Evolutionary conservation across 2,797 vertebrate genomes (phyloP), one percentile per base, ranked within the genome.

Genomic region (Carduelis carduelis): DNA sequence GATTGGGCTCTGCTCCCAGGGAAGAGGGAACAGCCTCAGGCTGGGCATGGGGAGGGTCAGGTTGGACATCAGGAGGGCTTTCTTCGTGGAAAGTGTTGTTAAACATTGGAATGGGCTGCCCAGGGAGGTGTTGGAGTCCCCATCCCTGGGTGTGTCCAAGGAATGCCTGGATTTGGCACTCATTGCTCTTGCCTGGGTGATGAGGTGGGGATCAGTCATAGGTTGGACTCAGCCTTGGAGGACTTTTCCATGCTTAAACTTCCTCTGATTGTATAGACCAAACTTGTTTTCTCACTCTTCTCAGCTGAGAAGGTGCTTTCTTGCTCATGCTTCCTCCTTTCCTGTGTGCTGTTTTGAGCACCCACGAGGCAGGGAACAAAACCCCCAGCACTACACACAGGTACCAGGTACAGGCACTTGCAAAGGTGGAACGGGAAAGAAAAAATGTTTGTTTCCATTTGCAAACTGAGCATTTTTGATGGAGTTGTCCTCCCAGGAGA

Each of bases 1-100:
- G 0, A 0, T 23, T 0, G 0, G 34, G 39, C 10, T 66, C 5
- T 66, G 26, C 21, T 60, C 0, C 13, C 23, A 59, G 22, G 26
- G 47, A 3, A 34, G 53, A 53, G 1, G 34, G 12, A 68, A 41
- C 0, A 0, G 17, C 18, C 34, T 32, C 77, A 60, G 5, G 12
- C 8, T 81, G 53, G 2, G 17, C 8, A 21, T 34, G 39, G 46
- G 19, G 5, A 50, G 27, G 4, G 0, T 13, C 32, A 57, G 27
- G 17, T 0, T 13, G 24, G 46, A 35, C 14, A 34, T 4, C 2
- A 22, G 30, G 6, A 53, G 17, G 7, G 22, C 47, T 81, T 81
- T 27, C 14, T 24, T 44, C 2, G 11, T 2, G 1, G 30, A 34
- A 66, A 13, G 0, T 18, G 14, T 26, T 18, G 24, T 22, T 21